Percentiles rank a stretch among this genome's conserved stretches.
Conservation (phyloP, 2,797 vertebrate genomes). For the Lindbergichthys nudifrons region DNA sequence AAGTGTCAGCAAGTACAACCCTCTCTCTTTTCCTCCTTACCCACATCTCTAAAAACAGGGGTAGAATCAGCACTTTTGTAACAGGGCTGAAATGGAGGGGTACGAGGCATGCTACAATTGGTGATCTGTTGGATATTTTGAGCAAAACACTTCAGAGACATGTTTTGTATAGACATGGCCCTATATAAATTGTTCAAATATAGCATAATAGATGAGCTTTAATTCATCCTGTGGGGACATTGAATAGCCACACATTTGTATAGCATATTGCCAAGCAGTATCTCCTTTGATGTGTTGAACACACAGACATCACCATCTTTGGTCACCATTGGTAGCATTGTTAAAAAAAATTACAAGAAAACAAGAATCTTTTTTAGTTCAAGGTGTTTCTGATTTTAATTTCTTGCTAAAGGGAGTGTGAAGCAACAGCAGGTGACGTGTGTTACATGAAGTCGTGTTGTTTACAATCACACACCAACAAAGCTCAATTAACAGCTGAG, state of each 20-base stretch:
- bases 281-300: background rate
- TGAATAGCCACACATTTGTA: background rate
- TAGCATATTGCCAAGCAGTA: background rate
- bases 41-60: too few relatives aligned
- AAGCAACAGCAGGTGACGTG: constrained; percentile 5
- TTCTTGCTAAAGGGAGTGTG: background rate
- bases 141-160: too few relatives aligned
- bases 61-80: too few relatives aligned
- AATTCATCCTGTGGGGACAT: background rate
- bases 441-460: constrained; percentile 14
- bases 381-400: background rate
- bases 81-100: too few relatives aligned
- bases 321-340: background rate
- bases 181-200: too few relatives aligned
- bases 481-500: constrained; percentile 10
- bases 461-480: constrained; percentile 10
- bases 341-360: background rate
- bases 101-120: too few relatives aligned
- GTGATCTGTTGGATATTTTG: too few relatives aligned
- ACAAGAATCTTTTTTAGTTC: too few relatives aligned
- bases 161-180: too few relatives aligned
- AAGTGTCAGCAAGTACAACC: too few relatives aligned
- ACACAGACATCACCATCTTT: background rate
- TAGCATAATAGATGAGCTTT: too few relatives aligned
- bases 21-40: too few relatives aligned